Percentiles rank a stretch among this genome's conserved stretches.
These are phyloP conservation scores for Amiota mariae DNA, from an alignment of 2,888 invertebrate genomes.

Conservation along the genomic window DNA sequence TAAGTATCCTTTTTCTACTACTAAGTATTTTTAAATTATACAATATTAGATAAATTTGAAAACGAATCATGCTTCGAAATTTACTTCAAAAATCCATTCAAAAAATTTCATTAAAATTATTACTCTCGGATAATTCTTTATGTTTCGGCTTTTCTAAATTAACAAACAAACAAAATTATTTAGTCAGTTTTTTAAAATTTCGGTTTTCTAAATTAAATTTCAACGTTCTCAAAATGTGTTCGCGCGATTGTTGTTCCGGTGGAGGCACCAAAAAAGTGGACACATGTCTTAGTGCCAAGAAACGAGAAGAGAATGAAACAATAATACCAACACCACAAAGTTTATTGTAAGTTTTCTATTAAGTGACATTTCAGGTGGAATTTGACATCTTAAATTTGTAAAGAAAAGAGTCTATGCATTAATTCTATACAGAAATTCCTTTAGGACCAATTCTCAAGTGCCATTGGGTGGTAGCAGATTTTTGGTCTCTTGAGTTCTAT, in stretches of 20 bases:
- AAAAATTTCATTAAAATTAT: conserved; percentile 10
- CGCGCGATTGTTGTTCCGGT: conserved; percentile 55
- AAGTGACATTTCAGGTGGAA: no score
- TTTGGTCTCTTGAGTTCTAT: not conserved
- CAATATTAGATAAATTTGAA: not conserved
- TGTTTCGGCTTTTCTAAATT: not conserved
- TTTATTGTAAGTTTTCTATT: conserved; percentile 51
- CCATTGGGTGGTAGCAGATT: no score
- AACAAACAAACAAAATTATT: not conserved
- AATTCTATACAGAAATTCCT: not conserved
- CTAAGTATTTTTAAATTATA: not conserved
- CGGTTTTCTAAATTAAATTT: conserved; percentile 6
- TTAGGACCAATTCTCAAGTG: not conserved
- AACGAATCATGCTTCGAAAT: not conserved
- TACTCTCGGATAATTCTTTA: not conserved
- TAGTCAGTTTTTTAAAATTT: no score
- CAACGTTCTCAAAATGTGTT: conserved; percentile 47
- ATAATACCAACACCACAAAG: conserved; percentile 57
- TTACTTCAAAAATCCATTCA: not conserved
- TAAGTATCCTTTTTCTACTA: conserved; percentile 42
- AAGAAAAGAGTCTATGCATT: not conserved
- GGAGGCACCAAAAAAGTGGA: conserved; percentile 42
- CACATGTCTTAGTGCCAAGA: conserved; percentile 46
- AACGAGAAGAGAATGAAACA: conserved; percentile 15
- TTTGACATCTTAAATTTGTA: no score